A percentile compares a stretch with the other conserved stretches of the same genome.
These are phyloP conservation scores for Amphiduros pacificus DNA, from an alignment of 2,888 invertebrate genomes.

Conservation along the genomic window DNA sequence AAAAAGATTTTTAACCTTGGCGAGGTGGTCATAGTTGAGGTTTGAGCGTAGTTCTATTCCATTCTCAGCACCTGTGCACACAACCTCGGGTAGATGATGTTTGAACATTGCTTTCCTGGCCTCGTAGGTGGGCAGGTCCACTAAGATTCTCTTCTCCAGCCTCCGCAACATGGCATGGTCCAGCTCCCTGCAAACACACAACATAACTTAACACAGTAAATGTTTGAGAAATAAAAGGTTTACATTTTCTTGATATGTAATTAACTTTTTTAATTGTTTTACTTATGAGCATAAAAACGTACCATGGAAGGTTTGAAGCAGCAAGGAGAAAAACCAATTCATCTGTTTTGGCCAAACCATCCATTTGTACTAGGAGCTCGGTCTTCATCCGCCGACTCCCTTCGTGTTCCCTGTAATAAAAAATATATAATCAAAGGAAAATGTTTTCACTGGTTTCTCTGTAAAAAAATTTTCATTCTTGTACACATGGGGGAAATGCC, in stretches of 20 bases:
- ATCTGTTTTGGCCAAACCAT: slow-evolving; percentile 71
- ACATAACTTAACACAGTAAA: too few relatives aligned
- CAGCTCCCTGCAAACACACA: slow-evolving; percentile 69
- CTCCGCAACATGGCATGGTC: slow-evolving; percentile 85
- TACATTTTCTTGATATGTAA: too few relatives aligned
- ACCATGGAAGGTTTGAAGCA: slow-evolving; percentile 92
- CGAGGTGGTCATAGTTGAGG: slow-evolving; percentile 61
- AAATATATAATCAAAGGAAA: too few relatives aligned
- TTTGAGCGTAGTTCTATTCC: slow-evolving; percentile 60
- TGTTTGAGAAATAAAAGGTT: too few relatives aligned
- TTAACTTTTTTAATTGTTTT: too few relatives aligned
- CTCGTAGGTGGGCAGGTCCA: slow-evolving; percentile 73
- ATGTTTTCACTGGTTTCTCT: too few relatives aligned
- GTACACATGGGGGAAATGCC: too few relatives aligned
- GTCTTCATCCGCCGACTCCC: slow-evolving; percentile 85
- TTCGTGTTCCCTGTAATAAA: slow-evolving; percentile 72
- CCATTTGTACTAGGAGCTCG: slow-evolving; percentile 83
- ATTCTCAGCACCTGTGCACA: slow-evolving; percentile 52
- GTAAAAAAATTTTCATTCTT: too few relatives aligned
- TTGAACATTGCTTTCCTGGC: slow-evolving; percentile 73
- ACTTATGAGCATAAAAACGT: slow-evolving; percentile 31
- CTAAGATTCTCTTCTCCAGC: slow-evolving; percentile 82
- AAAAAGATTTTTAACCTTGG: slow-evolving; percentile 57
- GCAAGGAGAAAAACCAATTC: slow-evolving; percentile 78
- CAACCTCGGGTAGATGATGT: slow-evolving; percentile 59